Evolutionary conservation across 2,888 invertebrate genomes (phyloP), one percentile per base, ranked within the genome.

Genomic region (Tricholauxania praeusta): DNA sequence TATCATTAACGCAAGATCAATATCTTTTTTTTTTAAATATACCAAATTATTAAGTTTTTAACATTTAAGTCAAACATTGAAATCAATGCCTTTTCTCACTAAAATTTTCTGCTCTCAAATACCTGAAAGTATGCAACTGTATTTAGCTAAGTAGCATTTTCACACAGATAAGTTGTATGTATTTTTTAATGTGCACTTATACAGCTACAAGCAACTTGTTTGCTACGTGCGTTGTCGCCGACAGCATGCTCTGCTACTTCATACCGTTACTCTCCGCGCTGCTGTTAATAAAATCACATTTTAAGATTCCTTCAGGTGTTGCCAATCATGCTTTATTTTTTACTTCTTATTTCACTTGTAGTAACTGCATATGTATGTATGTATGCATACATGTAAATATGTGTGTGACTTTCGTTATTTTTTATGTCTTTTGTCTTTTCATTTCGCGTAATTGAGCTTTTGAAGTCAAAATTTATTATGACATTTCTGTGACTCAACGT

Each of bases 391-490:
- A 39, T 39, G 39, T 4, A 19, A 12, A 12, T 57, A 19, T 57
- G 14, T n/a, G 57, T 14, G 14, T 22, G 14, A 14, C 22, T 19
- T 22, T 28, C 28, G 57, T 28, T 57, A 28, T 19, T 22, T 57
- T 57, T 57, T 22, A 12, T 28, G 22, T 22, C 15, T 22, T 55
- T 12, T 19, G 17, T 10, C 28, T 62, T 62, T 32, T 17, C 28
- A 39, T 39, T 62, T 62, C 47, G 47, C 60, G 10, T 62, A 62
- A 62, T 62, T 62, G 60, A 62, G 60, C 47, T 62, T 62, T 62
- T 62, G 47, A 62, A 62, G 32, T 39, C 7, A 17, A 5, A 39
- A 62, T 62, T 62, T 62, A 62, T 62, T 62, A 62, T 39, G 39
- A 39, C 47, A 62, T 39, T 62, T 62, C 12, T 39, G n/a, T 39